Evolutionary conservation across 1,140 invertebrate species (phyloP).

Genomic region (Phthorimaea operculella): DNA sequence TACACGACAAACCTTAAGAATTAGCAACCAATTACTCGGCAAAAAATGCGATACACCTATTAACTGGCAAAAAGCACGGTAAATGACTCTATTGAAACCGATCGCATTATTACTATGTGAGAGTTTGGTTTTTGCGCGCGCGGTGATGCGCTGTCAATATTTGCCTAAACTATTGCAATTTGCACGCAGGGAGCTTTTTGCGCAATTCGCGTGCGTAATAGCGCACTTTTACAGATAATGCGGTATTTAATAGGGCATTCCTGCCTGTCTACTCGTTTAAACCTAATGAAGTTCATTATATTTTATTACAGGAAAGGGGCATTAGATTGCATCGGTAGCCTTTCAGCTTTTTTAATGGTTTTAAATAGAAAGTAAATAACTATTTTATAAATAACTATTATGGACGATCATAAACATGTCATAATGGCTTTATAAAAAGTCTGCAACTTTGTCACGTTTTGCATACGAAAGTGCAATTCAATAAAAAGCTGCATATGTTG

Average conservation of each 20-base stretch:
- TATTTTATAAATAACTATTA: not conserved
- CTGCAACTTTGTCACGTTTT: not conserved
- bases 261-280: not conserved
- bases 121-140: constrained; percentile 34
- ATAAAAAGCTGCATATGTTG: too few species aligned
- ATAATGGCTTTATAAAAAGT: not conserved
- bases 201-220: constrained; percentile 1
- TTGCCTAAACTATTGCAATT: constrained; percentile 29
- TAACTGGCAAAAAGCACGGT: constrained; percentile 34
- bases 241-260: not conserved
- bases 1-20: constrained; percentile 38
- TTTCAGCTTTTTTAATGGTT: not conserved
- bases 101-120: constrained; percentile 35
- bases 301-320: not conserved
- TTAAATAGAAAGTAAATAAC: not conserved
- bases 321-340: not conserved
- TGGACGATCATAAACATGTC: not conserved
- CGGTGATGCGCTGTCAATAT: constrained; percentile 24
- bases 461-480: too few species aligned
- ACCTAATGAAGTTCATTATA: constrained; percentile 2
- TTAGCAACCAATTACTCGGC: constrained; percentile 43
- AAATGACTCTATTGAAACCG: constrained; percentile 50
- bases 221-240: not conserved
- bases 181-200: not conserved
- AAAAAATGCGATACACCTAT: constrained; percentile 40